Evolutionary conservation across 2,888 invertebrate genomes (phyloP).

Genomic region (Chirona hameri): DNA sequence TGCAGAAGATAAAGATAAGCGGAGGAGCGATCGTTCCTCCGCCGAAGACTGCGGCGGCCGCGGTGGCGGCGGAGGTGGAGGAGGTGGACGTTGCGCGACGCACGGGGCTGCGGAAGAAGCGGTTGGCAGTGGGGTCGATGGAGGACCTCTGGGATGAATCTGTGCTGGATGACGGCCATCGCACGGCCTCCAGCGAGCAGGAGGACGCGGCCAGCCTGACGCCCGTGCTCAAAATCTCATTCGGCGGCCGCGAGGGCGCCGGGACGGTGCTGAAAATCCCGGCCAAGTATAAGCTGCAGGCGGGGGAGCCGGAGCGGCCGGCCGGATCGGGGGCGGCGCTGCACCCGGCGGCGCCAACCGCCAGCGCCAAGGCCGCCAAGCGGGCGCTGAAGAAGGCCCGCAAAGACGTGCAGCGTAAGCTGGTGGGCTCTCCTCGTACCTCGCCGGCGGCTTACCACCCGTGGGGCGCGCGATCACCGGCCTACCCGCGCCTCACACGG

Average conservation of each 20-base stretch:
- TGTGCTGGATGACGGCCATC: conserved; percentile 53
- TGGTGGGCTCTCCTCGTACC: conserved; percentile 42
- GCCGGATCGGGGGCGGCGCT: conserved; percentile 37
- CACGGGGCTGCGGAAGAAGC: conserved; percentile 53
- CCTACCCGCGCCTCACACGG: conserved; percentile 38
- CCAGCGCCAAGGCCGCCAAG: conserved; percentile 63
- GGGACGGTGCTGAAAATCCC: conserved; percentile 82
- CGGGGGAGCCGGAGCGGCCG: conserved; percentile 39
- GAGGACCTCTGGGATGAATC: conserved; percentile 59
- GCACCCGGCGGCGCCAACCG: conserved; percentile 48
- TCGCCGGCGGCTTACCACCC: conserved; percentile 45
- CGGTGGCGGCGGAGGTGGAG: background rate
- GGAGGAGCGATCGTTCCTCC: conserved; percentile 13
- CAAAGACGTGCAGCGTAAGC: conserved; percentile 67
- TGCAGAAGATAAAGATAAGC: conserved; percentile 26
- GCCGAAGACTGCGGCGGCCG: background rate
- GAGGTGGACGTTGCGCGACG: conserved; percentile 39
- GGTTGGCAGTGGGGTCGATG: conserved; percentile 54
- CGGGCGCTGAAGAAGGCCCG: conserved; percentile 75
- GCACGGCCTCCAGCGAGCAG: conserved; percentile 41
- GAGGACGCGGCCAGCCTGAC: conserved; percentile 44
- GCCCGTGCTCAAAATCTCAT: conserved; percentile 75
- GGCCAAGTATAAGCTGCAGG: conserved; percentile 55
- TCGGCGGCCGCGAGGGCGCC: conserved; percentile 67
- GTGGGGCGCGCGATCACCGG: conserved; percentile 39